Conservation (phyloP, 2,113 vertebrate genomes). For the Megaleporinus macrocephalus region DNA sequence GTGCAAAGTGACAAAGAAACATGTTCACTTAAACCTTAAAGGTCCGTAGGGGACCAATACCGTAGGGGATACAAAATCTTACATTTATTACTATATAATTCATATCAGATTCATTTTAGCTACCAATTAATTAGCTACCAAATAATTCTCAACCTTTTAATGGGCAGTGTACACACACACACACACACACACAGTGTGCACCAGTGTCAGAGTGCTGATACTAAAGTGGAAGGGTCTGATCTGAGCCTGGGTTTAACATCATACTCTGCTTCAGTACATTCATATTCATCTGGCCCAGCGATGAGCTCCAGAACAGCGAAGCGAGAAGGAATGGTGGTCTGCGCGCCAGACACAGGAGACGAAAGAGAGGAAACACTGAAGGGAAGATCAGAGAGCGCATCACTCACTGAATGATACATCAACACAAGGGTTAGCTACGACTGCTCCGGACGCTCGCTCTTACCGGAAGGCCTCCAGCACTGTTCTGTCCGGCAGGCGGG, state of each 20-base stretch:
- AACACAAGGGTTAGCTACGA: background rate
- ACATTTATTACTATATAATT: no score
- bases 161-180: background rate
- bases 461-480: slow-evolving; percentile 77
- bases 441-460: slow-evolving; percentile 4
- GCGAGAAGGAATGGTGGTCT: background rate
- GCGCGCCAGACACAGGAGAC: background rate
- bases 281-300: slow-evolving; percentile 3
- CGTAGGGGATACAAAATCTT: no score
- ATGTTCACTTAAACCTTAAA: background rate
- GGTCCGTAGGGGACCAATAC: no score
- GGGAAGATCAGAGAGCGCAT: slow-evolving; percentile 2
- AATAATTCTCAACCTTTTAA: no score
- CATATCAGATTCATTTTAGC: no score
- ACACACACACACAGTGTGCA: slow-evolving; percentile 1
- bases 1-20: background rate
- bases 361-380: background rate
- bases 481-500: slow-evolving; percentile 71
- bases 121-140: no score
- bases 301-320: slow-evolving; percentile 19
- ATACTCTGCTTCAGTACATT: slow-evolving; percentile 11
- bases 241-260: slow-evolving; percentile 14
- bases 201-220: background rate
- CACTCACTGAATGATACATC: slow-evolving; percentile 13
- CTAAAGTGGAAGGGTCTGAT: slow-evolving; percentile 3